Percentiles rank a stretch among this genome's conserved stretches.
Evolutionary conservation across 2,888 invertebrate species (phyloP).

Genomic region (Arrhopalites spinosus): DNA sequence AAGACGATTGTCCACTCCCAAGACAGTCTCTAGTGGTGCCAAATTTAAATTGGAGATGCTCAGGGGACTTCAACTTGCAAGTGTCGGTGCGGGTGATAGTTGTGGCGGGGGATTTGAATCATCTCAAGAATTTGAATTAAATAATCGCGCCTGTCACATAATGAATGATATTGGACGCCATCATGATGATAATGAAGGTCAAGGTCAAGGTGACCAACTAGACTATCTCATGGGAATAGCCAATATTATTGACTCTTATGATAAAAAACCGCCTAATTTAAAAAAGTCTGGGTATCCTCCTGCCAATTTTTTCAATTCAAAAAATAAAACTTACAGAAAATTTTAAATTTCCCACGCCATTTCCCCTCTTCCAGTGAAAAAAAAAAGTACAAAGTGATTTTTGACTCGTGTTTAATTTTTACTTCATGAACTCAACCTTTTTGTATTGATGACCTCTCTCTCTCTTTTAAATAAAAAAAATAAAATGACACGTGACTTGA

Average conservation of each 20-base stretch:
- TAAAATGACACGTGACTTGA: no score
- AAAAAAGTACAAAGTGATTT: no score
- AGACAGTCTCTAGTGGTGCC: not conserved
- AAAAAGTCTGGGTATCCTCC: not conserved
- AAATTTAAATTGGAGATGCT: not conserved
- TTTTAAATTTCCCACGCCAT: no score
- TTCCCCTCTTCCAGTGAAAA: no score
- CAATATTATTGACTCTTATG: slow-evolving; percentile 8
- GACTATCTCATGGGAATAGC: slow-evolving; percentile 17
- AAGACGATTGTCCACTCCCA: not conserved
- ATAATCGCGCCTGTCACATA: not conserved
- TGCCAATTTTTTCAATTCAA: not conserved
- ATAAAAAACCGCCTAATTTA: not conserved
- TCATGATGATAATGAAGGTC: not conserved
- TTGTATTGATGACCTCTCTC: no score
- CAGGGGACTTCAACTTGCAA: not conserved
- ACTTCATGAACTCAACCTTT: no score
- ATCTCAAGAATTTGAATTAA: not conserved
- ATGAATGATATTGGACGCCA: slow-evolving; percentile 1
- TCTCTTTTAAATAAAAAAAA: no score
- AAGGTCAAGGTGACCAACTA: not conserved
- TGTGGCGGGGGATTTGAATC: not conserved
- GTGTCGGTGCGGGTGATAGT: not conserved
- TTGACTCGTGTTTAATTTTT: no score
- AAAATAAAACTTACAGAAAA: not conserved